phyloP scores from a whole-genome alignment of 2,888 invertebrate species.

The Neoascia interrupta region DNA sequence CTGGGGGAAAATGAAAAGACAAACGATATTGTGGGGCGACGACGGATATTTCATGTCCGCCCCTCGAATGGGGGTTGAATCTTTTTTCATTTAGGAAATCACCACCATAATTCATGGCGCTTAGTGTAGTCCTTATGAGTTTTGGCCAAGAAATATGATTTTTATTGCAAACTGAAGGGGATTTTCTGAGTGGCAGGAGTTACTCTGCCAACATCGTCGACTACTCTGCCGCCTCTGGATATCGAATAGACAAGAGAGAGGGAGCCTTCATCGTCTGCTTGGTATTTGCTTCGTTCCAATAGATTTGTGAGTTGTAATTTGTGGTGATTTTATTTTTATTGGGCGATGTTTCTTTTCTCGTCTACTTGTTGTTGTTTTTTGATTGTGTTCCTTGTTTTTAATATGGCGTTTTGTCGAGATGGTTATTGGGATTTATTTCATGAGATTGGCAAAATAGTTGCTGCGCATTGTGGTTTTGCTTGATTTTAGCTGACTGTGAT shows the following conservation, averaged over 20 bases:
- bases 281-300: slow-evolving; percentile 11
- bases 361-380: too few species aligned
- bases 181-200: slow-evolving; percentile 38
- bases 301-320: slow-evolving; percentile 66
- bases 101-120: slow-evolving; percentile 61
- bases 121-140: slow-evolving; percentile 63
- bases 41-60: slow-evolving; percentile 16
- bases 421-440: slow-evolving; percentile 57
- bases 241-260: not conserved
- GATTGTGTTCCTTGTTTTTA: slow-evolving; percentile 8
- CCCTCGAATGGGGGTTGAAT: slow-evolving; percentile 14
- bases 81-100: slow-evolving; percentile 56
- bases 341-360: slow-evolving; percentile 17
- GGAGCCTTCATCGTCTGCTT: slow-evolving; percentile 11
- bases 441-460: slow-evolving; percentile 42
- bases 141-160: slow-evolving; percentile 63
- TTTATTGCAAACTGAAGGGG: slow-evolving; percentile 66
- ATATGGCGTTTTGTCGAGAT: slow-evolving; percentile 35
- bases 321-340: slow-evolving; percentile 65
- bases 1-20: slow-evolving; percentile 23
- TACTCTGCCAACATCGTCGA: too few species aligned
- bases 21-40: slow-evolving; percentile 9
- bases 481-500: slow-evolving; percentile 39
- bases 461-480: slow-evolving; percentile 31
- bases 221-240: too few species aligned